phyloP scores from a whole-genome alignment of 2,888 invertebrate species.

The Zaprionus bogoriensis region DNA sequence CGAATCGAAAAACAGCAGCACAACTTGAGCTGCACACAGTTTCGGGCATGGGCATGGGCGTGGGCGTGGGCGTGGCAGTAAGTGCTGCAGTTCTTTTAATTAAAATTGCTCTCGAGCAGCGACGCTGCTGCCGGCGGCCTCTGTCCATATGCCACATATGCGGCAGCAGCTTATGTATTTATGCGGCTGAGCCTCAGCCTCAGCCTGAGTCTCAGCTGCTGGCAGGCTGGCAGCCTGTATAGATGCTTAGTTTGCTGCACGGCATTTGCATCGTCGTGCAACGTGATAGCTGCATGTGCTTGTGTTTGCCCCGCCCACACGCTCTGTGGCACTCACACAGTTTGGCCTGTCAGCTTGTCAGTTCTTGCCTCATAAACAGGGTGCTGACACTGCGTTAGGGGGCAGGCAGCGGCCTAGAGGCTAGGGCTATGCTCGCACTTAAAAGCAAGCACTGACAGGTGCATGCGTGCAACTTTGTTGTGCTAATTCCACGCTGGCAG shows the following conservation, averaged over 20 bases:
- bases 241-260: no score
- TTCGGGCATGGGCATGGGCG: no score
- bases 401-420: background rate
- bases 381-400: background rate
- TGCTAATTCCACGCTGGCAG: conserved; percentile 45
- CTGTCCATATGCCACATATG: conserved; percentile 25
- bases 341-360: conserved; percentile 74
- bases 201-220: background rate
- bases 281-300: conserved; percentile 5
- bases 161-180: conserved; percentile 57
- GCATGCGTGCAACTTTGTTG: conserved; percentile 58
- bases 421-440: conserved; percentile 29
- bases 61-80: conserved; percentile 9
- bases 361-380: conserved; percentile 54
- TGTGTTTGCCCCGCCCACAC: conserved; percentile 35
- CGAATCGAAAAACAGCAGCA: conserved; percentile 27
- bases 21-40: background rate
- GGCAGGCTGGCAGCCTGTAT: no score
- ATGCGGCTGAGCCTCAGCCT: conserved; percentile 59
- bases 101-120: conserved; percentile 37
- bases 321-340: conserved; percentile 13
- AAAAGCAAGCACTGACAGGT: conserved; percentile 69
- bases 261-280: conserved; percentile 41
- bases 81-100: conserved; percentile 44
- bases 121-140: background rate